Base-by-base conservation (phyloP, 2,888 invertebrate species). In the Lucinisca nassula region DNA sequence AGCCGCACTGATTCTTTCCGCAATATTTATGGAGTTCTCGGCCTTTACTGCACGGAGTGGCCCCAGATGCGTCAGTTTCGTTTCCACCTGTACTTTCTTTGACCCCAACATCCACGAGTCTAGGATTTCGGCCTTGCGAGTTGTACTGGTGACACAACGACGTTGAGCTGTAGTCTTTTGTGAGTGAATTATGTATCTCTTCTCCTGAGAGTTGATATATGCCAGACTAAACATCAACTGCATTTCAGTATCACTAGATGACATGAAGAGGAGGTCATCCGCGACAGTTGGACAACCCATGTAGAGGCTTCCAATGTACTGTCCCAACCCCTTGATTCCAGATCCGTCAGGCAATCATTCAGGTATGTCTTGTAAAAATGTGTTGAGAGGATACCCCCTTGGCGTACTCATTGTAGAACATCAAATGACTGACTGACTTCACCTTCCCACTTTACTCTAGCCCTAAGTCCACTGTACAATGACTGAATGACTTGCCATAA, bases 361-460 rank as follows among this genome's bases (percentile, higher is more conserved):
- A 0, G 51, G 40, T 82, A 82, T 1, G 61, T 67, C 35, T 77
- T 77, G 70, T 82, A 82, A 24, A 76, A 58, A 8, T 51, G 51
- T 1, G 77, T 61, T 3, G 77, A 82, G 3, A 82, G 14, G 10
- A 82, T 70, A 21, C 72, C 77, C 4, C 82, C 77, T 51, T 82
- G 77, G 27, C 77, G 17, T 1, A 82, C 77, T 10, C 77, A 77
- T 49, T 82, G 77, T 21, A 6, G 2, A 21, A 77, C 51, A 30
- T 4, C 12, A 30, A 82, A 70, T 0, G 24, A 3, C 2, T 2
- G 4, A 37, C 77, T 77, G 27, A 77, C 12, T 24, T 37, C 72
- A 4, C 77, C 72, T n/a, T 17, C 14, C 82, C 82, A 82, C 27
- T 67, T 77, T 1, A 82, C 35, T 38, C 37, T 82, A 35, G 82